These are phyloP conservation scores for Iphiclides podalirius DNA, from an alignment of 2,888 invertebrate genomes.

Conservation along the genomic window DNA sequence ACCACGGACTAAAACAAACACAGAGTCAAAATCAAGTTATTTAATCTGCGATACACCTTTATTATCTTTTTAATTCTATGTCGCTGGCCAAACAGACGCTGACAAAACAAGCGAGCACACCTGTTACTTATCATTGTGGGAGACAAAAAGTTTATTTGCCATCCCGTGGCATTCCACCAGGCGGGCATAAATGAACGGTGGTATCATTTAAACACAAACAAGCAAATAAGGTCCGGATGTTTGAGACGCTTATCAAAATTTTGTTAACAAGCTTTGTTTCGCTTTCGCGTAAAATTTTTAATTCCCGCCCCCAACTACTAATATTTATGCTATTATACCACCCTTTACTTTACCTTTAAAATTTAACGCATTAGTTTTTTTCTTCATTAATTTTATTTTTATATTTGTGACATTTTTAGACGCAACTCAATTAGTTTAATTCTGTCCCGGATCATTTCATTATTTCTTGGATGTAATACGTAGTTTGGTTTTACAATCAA, in stretches of 20 bases:
- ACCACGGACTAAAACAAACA: conserved; percentile 30
- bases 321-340: no score
- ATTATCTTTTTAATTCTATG: conserved; percentile 56
- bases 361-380: no score
- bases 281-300: no score
- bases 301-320: no score
- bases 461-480: no score
- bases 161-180: conserved; percentile 30
- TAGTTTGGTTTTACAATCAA: no score
- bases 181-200: conserved; percentile 34
- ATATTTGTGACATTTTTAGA: no score
- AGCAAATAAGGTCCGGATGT: conserved; percentile 44
- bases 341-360: no score
- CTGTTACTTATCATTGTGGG: conserved; percentile 41
- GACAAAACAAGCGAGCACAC: conserved; percentile 39
- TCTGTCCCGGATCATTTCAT: no score
- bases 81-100: conserved; percentile 45
- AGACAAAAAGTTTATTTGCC: conserved; percentile 47
- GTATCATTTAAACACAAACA: conserved; percentile 37
- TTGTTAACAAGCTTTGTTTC: conserved; percentile 16
- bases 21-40: conserved; percentile 29
- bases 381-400: no score
- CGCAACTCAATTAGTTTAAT: no score
- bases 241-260: conserved; percentile 31
- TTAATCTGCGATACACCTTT: conserved; percentile 44